Conservation (phyloP, 2,888 invertebrate genomes). For the Dicranocentrus wangi region DNA sequence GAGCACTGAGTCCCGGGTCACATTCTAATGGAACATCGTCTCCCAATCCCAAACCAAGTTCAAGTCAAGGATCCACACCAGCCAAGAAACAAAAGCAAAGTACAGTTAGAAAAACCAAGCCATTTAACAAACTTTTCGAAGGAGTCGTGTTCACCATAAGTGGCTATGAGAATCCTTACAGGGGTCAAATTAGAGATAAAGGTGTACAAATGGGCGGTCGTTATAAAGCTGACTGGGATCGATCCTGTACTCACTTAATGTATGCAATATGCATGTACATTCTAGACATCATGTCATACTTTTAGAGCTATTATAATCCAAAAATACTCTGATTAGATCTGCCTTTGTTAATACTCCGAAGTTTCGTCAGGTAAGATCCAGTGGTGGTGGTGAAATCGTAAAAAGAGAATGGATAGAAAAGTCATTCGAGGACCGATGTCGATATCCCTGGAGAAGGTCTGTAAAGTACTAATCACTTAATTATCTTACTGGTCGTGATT, state of each 20-base stretch:
- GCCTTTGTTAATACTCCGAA: conserved; percentile 93
- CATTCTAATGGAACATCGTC: conserved; percentile 2
- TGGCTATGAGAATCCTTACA: conserved; percentile 88
- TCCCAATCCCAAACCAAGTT: conserved; percentile 18
- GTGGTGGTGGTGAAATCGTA: conserved; percentile 80
- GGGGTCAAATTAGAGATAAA: conserved; percentile 81
- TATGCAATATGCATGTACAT: no score
- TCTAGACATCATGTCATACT: no score
- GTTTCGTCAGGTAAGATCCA: conserved; percentile 81
- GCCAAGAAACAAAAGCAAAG: conserved; percentile 53
- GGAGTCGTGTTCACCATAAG: conserved; percentile 87
- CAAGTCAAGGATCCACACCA: conserved; percentile 14
- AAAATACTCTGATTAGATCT: no score
- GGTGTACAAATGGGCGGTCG: conserved; percentile 86
- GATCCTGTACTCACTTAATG: conserved; percentile 88
- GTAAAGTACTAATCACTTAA: no score
- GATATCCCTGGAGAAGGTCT: conserved; percentile 80
- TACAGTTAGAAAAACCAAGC: conserved; percentile 74
- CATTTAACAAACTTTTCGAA: conserved; percentile 79
- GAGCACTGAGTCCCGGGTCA: conserved; percentile 26
- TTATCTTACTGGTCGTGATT: no score
- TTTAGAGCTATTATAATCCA: no score
- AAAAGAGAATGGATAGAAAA: conserved; percentile 84
- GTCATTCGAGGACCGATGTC: conserved; percentile 79
- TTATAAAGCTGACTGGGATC: conserved; percentile 85